phyloP scores from a whole-genome alignment of 2,888 invertebrate genomes.

The Stictocephala bisonia region DNA sequence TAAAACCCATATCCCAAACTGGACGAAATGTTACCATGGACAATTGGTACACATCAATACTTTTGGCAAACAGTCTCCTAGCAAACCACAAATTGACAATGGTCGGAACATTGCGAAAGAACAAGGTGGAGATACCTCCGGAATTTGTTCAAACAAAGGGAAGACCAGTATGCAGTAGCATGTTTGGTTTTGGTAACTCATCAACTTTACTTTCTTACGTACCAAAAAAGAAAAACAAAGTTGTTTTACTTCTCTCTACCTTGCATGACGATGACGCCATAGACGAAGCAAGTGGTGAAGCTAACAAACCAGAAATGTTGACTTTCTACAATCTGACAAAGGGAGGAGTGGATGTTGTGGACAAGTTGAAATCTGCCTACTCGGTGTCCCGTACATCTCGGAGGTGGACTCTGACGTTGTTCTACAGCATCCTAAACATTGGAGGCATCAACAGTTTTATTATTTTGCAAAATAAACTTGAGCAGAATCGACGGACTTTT shows the following conservation, averaged over 20 bases:
- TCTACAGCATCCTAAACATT: conserved; percentile 16
- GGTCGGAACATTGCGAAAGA: too few relatives aligned
- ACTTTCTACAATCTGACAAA: conserved; percentile 4
- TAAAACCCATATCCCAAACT: too few relatives aligned
- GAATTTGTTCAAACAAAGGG: too few relatives aligned
- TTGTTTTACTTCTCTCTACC: background rate
- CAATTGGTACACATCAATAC: too few relatives aligned
- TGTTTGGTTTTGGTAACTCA: conserved; percentile 1
- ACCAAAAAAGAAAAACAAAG: background rate
- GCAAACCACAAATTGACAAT: too few relatives aligned
- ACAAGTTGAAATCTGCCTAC: background rate
- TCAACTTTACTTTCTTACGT: conserved; percentile 5
- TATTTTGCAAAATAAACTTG: too few relatives aligned
- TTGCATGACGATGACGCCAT: conserved; percentile 4
- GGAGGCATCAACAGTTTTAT: conserved; percentile 9
- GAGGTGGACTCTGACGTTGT: conserved; percentile 4
- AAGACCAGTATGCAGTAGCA: too few relatives aligned
- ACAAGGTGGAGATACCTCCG: too few relatives aligned
- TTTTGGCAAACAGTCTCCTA: too few relatives aligned
- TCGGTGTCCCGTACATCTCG: background rate
- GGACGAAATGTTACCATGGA: too few relatives aligned
- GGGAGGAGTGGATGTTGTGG: conserved; percentile 10
- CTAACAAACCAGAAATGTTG: conserved; percentile 1
- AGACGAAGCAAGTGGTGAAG: background rate
- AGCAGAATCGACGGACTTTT: too few relatives aligned